Evolutionary conservation across 2,888 invertebrate genomes (phyloP).

Genomic region (Stegana nigrithorax): DNA sequence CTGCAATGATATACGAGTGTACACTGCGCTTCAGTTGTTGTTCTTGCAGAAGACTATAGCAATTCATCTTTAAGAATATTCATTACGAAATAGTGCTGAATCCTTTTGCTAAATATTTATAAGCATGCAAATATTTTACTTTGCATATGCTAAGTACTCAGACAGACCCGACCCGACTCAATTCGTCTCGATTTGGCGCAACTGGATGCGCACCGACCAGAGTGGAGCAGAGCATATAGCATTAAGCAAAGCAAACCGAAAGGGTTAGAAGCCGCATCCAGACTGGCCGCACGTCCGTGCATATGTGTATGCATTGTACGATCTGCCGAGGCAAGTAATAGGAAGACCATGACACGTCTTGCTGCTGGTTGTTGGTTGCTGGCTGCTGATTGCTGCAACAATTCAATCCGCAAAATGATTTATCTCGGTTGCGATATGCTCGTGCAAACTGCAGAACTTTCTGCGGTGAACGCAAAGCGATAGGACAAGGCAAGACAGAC

Average conservation of each 20-base stretch:
- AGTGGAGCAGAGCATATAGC: neutral
- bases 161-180: neutral
- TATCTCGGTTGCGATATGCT: conserved; percentile 45
- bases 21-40: neutral
- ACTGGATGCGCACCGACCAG: neutral
- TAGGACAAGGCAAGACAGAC: neutral
- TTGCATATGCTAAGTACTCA: conserved; percentile 61
- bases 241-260: neutral
- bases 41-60: conserved; percentile 31
- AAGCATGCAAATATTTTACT: conserved; percentile 67
- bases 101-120: conserved; percentile 56
- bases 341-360: conserved; percentile 4
- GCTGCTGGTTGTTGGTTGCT: too few species aligned
- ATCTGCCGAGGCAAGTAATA: conserved; percentile 5
- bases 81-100: conserved; percentile 47
- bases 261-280: conserved; percentile 9
- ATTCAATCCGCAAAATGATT: conserved; percentile 62
- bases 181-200: too few species aligned
- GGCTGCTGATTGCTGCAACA: conserved; percentile 41
- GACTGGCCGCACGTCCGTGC: neutral
- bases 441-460: conserved; percentile 33
- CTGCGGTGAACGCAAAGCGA: conserved; percentile 27
- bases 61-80: conserved; percentile 59
- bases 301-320: neutral
- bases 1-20: neutral